These are phyloP conservation scores for Elephas maximus DNA, from an alignment of 2,113 vertebrate species.

Conservation along the genomic window DNA sequence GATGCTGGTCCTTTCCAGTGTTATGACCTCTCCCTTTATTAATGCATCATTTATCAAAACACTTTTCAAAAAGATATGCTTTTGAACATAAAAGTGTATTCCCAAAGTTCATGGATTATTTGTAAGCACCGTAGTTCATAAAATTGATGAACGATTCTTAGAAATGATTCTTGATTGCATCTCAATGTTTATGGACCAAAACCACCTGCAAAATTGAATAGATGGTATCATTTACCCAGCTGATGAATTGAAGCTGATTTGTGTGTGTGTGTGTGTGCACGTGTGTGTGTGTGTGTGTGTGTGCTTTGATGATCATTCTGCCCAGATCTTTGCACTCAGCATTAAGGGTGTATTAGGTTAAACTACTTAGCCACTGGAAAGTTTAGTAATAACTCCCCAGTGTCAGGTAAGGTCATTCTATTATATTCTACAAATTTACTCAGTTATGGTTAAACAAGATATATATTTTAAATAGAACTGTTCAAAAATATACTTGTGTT, in stretches of 20 bases:
- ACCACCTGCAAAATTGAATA: constrained; percentile 6
- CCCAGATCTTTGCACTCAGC: not conserved
- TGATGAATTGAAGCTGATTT: constrained; percentile 37
- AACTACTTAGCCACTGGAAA: not conserved
- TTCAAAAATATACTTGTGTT: constrained; percentile 10
- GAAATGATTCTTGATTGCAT: constrained; percentile 46
- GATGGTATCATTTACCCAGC: not conserved
- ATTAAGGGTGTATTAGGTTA: not conserved
- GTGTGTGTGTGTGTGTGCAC: no score
- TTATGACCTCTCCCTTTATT: not conserved
- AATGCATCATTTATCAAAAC: constrained; percentile 21
- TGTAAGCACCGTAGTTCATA: constrained; percentile 50
- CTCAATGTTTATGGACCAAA: constrained; percentile 62
- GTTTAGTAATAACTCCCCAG: not conserved
- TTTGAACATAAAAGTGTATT: constrained; percentile 67
- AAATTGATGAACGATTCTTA: constrained; percentile 26
- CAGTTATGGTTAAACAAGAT: not conserved
- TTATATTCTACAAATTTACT: not conserved
- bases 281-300: no score
- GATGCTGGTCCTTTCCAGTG: not conserved
- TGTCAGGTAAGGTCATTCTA: not conserved
- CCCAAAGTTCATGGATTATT: constrained; percentile 61
- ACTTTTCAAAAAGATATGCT: constrained; percentile 22
- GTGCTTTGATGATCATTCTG: not conserved
- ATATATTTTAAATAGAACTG: not conserved